Evolutionary conservation across 2,113 vertebrate species (phyloP), one percentile per base, ranked within the genome.

Genomic region (Genyomyrus donnyi): DNA sequence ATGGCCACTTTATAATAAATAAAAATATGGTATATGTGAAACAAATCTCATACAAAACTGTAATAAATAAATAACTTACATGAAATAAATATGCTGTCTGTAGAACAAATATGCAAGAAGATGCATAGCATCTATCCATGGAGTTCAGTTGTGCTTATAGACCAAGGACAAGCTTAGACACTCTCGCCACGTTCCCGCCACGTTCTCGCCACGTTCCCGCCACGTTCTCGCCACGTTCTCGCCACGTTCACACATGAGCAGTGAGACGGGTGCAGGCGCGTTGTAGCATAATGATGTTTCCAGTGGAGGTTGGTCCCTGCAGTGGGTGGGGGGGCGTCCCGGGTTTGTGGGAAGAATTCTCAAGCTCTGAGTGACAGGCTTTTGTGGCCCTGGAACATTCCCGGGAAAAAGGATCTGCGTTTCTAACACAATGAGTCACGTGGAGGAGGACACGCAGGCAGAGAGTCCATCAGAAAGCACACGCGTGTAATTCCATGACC

Each of bases 1-100:
- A 90, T 91, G 93, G 90, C 93, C 90, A 91, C 91, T 92, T 91
- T 89, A 92, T 90, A 96, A 96, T 96, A 96, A 96, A 96, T 96
- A 96, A 91, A 87, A 94, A 93, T 93, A 91, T 91, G 93, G 93
- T 93, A 94, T 94, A 92, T 93, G 92, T 93, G 90, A 95, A 95
- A 94, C 90, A 94, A 94, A 93, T 94, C 91, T 95, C 94, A 93
- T 93, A 95, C 91, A 95, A 93, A 93, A 93, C 66, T 27, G 66
- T 93, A 96, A 96, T 96, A 96, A 96, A 96, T 96, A 96, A 96
- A 96, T 96, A 96, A 96, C 91, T 97, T 96, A 97, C 92, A 94
- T 93, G 93, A 95, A 97, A 97, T 96, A 96, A 96, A 96, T 96
- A 96, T 94, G 94, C 92, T 94, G 95, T 94, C 93, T 96, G 93